Evolutionary conservation across 2,113 vertebrate genomes (phyloP).

Genomic region (Labrus mixtus): DNA sequence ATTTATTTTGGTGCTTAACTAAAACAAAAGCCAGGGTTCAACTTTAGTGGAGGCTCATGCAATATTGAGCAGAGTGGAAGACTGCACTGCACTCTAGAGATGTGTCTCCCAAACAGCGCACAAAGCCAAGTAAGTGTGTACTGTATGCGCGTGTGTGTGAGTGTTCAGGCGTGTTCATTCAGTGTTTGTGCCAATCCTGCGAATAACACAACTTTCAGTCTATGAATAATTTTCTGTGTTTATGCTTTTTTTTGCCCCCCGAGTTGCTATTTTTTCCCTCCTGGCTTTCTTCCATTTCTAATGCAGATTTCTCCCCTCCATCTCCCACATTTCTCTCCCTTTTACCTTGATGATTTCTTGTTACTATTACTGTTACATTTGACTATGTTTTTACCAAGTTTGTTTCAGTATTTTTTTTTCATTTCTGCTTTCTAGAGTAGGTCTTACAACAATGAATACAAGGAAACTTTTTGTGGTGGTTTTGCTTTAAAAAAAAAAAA

Average conservation of each 20-base stretch:
- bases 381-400: conserved; percentile 36
- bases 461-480: conserved; percentile 5
- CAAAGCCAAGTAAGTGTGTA: conserved; percentile 60
- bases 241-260: conserved; percentile 74
- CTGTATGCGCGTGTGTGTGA: conserved; percentile 8
- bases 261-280: conserved; percentile 72
- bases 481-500: neutral
- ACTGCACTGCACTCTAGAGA: conserved; percentile 73
- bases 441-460: neutral
- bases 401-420: conserved; percentile 28
- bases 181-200: conserved; percentile 69
- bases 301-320: conserved; percentile 64
- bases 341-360: conserved; percentile 50
- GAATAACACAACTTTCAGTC: conserved; percentile 72
- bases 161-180: conserved; percentile 61
- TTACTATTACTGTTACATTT: conserved; percentile 54
- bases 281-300: conserved; percentile 63
- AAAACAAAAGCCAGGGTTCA: conserved; percentile 82
- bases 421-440: conserved; percentile 20
- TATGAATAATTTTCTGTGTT: conserved; percentile 83
- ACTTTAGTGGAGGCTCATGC: conserved; percentile 79
- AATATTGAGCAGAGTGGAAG: conserved; percentile 82
- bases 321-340: conserved; percentile 56
- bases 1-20: conserved; percentile 82
- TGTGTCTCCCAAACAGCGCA: conserved; percentile 58